Evolutionary conservation across 2,888 invertebrate genomes (phyloP).

Genomic region (Andrena praecox): DNA sequence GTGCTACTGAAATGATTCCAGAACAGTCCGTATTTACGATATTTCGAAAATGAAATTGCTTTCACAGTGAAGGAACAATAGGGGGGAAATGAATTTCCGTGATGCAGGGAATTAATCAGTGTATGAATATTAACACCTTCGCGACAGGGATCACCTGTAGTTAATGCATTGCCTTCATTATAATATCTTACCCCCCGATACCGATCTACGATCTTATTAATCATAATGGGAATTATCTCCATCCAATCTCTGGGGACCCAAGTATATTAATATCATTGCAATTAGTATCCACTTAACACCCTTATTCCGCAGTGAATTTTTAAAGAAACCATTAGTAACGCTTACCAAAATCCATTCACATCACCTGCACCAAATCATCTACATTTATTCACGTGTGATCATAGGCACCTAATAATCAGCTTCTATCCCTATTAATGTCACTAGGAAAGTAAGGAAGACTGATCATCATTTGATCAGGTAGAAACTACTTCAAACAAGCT

Average conservation of each 20-base stretch:
- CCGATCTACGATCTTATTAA: constrained; percentile 40
- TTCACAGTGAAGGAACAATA: not conserved
- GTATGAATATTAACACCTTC: constrained; percentile 51
- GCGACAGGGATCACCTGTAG: constrained; percentile 38
- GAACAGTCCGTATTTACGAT: not conserved
- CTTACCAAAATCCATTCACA: not conserved
- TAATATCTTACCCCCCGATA: constrained; percentile 30
- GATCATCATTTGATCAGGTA: constrained; percentile 44
- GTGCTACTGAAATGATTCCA: not conserved
- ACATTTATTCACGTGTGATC: too few relatives aligned
- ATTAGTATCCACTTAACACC: constrained; percentile 28
- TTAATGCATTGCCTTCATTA: constrained; percentile 31
- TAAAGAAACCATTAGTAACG: not conserved
- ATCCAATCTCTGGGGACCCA: not conserved
- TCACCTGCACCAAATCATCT: too few relatives aligned
- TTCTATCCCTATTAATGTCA: too few relatives aligned
- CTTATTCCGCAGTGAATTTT: not conserved
- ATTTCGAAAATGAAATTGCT: constrained; percentile 28
- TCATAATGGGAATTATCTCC: constrained; percentile 39
- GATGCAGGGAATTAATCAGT: constrained; percentile 30
- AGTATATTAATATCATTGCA: constrained; percentile 16
- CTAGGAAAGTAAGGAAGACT: too few relatives aligned
- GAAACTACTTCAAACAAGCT: constrained; percentile 49
- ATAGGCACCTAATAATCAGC: too few relatives aligned
- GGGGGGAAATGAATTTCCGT: constrained; percentile 13